phyloP scores from a whole-genome alignment of 2,888 invertebrate genomes.

The Bembecia ichneumoniformis region DNA sequence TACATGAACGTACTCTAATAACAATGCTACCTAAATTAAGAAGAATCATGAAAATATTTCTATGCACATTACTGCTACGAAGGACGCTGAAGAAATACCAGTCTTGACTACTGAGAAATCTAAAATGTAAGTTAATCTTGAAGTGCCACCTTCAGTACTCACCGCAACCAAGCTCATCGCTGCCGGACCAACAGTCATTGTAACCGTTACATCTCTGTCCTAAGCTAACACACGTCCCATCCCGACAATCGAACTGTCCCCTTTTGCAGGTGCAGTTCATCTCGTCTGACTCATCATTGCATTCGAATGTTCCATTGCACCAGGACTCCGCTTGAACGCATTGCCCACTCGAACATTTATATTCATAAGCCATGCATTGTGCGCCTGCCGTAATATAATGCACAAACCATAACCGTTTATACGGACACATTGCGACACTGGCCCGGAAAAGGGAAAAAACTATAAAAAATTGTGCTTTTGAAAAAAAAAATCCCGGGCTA shows the following conservation, averaged over 20 bases:
- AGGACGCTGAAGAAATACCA: too few relatives aligned
- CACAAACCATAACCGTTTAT: conserved; percentile 49
- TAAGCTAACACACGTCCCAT: conserved; percentile 76
- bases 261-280: conserved; percentile 52
- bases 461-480: not conserved
- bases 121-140: too few relatives aligned
- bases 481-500: not conserved
- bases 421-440: not conserved
- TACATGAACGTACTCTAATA: too few relatives aligned
- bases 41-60: too few relatives aligned
- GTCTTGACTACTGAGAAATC: too few relatives aligned
- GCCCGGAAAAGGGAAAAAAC: not conserved
- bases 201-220: conserved; percentile 76
- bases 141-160: conserved; percentile 14
- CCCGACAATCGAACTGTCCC: conserved; percentile 72
- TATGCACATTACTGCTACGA: too few relatives aligned
- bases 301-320: conserved; percentile 69
- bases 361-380: conserved; percentile 70
- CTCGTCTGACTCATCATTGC: conserved; percentile 65
- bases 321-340: conserved; percentile 68
- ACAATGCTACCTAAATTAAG: too few relatives aligned
- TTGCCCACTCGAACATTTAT: conserved; percentile 76
- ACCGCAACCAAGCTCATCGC: conserved; percentile 75
- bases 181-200: conserved; percentile 73
- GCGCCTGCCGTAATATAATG: conserved; percentile 52